These are phyloP conservation scores for Apamea monoglypha DNA, from an alignment of 2,888 invertebrate genomes.

Conservation along the genomic window DNA sequence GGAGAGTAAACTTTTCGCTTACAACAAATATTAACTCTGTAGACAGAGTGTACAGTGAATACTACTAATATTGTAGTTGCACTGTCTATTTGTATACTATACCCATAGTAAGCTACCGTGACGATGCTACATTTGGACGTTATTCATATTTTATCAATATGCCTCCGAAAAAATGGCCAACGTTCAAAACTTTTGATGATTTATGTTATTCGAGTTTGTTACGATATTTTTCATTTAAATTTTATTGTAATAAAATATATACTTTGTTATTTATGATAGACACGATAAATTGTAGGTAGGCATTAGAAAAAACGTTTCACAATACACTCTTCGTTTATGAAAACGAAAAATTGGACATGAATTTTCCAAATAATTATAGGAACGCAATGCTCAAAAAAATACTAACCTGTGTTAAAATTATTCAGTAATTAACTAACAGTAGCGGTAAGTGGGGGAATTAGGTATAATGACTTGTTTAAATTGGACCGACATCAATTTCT, in stretches of 20 bases:
- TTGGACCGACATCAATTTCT: conserved; percentile 10
- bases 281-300: conserved; percentile 6
- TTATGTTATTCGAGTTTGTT: conserved; percentile 55
- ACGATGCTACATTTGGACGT: conserved; percentile 42
- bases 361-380: background rate
- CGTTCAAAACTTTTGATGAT: conserved; percentile 60
- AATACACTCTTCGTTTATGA: background rate
- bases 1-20: conserved; percentile 61
- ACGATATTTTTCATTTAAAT: conserved; percentile 57
- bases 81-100: conserved; percentile 62
- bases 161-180: conserved; percentile 52
- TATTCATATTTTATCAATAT: conserved; percentile 60
- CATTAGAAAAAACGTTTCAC: conserved; percentile 20
- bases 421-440: conserved; percentile 5
- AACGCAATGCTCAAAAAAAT: conserved; percentile 1
- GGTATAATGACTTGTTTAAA: conserved; percentile 4
- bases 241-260: conserved; percentile 49
- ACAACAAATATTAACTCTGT: conserved; percentile 67
- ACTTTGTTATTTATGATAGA: conserved; percentile 54
- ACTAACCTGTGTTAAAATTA: background rate
- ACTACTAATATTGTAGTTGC: conserved; percentile 58
- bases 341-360: conserved; percentile 9
- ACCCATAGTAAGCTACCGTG: conserved; percentile 48
- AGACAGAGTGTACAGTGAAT: conserved; percentile 11
- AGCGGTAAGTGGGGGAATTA: background rate